phyloP scores from a whole-genome alignment of 2,888 invertebrate genomes.

The Zygogramma bicolorata region DNA sequence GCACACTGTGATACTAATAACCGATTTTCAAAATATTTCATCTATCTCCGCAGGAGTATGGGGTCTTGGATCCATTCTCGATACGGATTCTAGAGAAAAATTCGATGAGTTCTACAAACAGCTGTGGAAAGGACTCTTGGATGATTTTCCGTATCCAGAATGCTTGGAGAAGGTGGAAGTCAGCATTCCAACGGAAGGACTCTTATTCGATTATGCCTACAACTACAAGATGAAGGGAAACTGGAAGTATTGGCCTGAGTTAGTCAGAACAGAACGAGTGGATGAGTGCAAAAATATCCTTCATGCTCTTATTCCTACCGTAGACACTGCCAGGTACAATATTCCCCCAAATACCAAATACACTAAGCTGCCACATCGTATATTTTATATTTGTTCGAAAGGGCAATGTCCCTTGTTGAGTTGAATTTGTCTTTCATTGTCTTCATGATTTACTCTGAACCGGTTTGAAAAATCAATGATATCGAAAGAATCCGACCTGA shows the following conservation, averaged over 20 bases:
- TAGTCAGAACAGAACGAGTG: conserved; percentile 74
- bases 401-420: too few relatives aligned
- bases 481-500: too few relatives aligned
- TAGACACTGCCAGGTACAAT: conserved; percentile 78
- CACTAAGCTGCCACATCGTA: too few relatives aligned
- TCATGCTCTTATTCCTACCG: conserved; percentile 86
- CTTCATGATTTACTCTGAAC: too few relatives aligned
- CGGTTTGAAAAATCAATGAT: too few relatives aligned
- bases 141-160: conserved; percentile 70
- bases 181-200: conserved; percentile 81
- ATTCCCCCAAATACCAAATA: too few relatives aligned
- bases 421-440: too few relatives aligned
- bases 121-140: conserved; percentile 68
- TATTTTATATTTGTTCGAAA: too few relatives aligned
- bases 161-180: conserved; percentile 78
- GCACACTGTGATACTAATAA: too few relatives aligned
- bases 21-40: too few relatives aligned
- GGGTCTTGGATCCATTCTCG: conserved; percentile 87
- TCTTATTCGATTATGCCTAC: conserved; percentile 85
- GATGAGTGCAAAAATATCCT: conserved; percentile 76
- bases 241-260: conserved; percentile 90
- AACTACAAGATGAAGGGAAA: conserved; percentile 81
- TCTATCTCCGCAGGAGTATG: conserved; percentile 76
- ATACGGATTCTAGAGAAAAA: conserved; percentile 77
- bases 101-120: conserved; percentile 76